Evolutionary conservation across 2,888 invertebrate genomes (phyloP).

Genomic region (Lasius fuliginosus): DNA sequence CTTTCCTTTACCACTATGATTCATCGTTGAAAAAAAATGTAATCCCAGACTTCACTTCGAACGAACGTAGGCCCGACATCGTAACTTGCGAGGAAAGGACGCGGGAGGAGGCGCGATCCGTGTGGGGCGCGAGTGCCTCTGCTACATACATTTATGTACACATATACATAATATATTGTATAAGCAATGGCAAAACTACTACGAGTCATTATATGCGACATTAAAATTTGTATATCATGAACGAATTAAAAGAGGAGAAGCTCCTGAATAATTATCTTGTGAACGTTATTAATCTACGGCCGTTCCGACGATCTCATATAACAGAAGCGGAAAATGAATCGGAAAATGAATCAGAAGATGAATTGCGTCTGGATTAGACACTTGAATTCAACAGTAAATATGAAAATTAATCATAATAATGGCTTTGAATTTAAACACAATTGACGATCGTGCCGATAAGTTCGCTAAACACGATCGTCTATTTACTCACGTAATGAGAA

Average conservation of each 20-base stretch:
- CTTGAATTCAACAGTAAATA: neutral
- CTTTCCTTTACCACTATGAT: slow-evolving; percentile 20
- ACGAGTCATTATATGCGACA: slow-evolving; percentile 83
- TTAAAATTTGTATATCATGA: slow-evolving; percentile 85
- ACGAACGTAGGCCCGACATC: neutral
- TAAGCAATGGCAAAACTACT: slow-evolving; percentile 83
- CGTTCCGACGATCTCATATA: neutral
- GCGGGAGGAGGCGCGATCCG: slow-evolving; percentile 28
- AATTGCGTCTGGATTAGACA: slow-evolving; percentile 6
- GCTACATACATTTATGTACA: slow-evolving; percentile 80
- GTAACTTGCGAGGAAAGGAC: slow-evolving; percentile 28
- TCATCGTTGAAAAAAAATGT: neutral
- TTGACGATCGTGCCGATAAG: neutral
- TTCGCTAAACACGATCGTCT: neutral
- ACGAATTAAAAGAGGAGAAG: slow-evolving; percentile 84
- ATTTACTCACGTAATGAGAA: slow-evolving; percentile 8
- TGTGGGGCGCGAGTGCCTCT: slow-evolving; percentile 71
- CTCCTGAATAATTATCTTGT: slow-evolving; percentile 77
- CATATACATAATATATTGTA: slow-evolving; percentile 81
- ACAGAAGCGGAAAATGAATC: neutral
- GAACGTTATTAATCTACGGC: slow-evolving; percentile 61
- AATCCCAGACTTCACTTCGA: neutral
- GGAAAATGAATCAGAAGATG: slow-evolving; percentile 7
- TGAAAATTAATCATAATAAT: neutral
- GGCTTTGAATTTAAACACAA: neutral